Percentiles rank a stretch among this genome's conserved stretches.
Conservation (phyloP, 2,113 vertebrate genomes). For the Epinephelus lanceolatus region DNA sequence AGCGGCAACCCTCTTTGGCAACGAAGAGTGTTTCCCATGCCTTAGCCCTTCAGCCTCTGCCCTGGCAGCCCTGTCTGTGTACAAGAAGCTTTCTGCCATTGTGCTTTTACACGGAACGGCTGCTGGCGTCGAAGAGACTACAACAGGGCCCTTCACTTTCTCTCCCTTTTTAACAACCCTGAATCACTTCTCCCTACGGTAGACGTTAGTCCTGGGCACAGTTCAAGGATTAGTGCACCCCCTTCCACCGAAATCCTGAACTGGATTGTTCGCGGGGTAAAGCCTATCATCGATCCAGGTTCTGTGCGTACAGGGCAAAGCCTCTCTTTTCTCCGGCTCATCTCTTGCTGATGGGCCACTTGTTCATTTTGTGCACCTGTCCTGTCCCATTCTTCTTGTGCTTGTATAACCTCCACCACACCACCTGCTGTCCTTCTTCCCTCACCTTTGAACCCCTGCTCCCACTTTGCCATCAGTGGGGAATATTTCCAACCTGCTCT, state of each 20-base stretch:
- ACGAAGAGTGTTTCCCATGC: constrained; percentile 94
- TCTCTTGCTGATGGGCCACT: constrained; percentile 59
- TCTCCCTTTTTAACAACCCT: constrained; percentile 72
- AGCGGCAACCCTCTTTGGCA: constrained; percentile 93
- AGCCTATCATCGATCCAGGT: constrained; percentile 62
- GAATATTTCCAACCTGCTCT: constrained; percentile 93
- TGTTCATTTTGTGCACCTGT: constrained; percentile 68
- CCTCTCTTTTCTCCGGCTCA: constrained; percentile 36
- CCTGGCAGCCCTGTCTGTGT: constrained; percentile 91
- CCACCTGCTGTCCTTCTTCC: constrained; percentile 85
- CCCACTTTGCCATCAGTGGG: constrained; percentile 90
- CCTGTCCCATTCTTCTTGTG: constrained; percentile 66
- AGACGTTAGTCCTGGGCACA: constrained; percentile 67
- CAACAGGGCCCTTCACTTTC: constrained; percentile 78
- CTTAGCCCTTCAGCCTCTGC: constrained; percentile 88
- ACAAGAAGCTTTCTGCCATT: constrained; percentile 91
- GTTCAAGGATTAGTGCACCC: constrained; percentile 69
- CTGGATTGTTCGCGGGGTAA: constrained; percentile 54
- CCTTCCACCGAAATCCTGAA: constrained; percentile 55
- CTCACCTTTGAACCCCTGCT: constrained; percentile 80
- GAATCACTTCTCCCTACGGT: constrained; percentile 63
- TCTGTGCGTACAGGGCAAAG: constrained; percentile 49
- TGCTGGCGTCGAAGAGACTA: constrained; percentile 92
- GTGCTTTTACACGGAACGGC: constrained; percentile 92
- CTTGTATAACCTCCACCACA: constrained; percentile 68